These are phyloP conservation scores for Gracilinanus agilis DNA, from an alignment of 2,113 vertebrate genomes.

Conservation along the genomic window DNA sequence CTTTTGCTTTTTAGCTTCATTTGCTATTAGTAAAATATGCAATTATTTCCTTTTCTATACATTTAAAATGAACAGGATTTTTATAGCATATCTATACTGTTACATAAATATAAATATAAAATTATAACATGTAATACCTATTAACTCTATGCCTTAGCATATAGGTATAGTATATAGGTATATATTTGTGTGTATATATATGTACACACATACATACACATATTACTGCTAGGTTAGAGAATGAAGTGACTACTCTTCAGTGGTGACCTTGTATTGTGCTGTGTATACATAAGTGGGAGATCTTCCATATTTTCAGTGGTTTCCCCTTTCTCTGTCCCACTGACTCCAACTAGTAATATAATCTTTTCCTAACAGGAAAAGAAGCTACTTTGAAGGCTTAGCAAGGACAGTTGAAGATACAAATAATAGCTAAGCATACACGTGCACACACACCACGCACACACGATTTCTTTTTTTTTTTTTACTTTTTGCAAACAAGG, in stretches of 20 bases:
- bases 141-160: no score
- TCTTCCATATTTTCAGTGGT: background rate
- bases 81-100: background rate
- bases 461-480: background rate
- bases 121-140: no score
- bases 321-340: background rate
- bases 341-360: background rate
- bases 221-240: background rate
- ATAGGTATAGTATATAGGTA: background rate
- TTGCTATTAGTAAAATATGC: background rate
- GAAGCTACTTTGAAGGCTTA: background rate
- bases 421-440: background rate
- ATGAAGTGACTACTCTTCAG: background rate
- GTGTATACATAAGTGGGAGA: background rate
- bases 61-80: background rate
- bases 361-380: background rate
- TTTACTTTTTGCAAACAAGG: background rate
- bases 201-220: background rate
- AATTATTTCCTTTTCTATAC: background rate
- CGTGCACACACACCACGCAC: no score
- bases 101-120: background rate
- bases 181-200: background rate
- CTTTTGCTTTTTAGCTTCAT: background rate
- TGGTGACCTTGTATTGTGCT: background rate
- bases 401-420: background rate